Conservation (phyloP, 2,113 vertebrate genomes). For the Theristicus caerulescens region DNA sequence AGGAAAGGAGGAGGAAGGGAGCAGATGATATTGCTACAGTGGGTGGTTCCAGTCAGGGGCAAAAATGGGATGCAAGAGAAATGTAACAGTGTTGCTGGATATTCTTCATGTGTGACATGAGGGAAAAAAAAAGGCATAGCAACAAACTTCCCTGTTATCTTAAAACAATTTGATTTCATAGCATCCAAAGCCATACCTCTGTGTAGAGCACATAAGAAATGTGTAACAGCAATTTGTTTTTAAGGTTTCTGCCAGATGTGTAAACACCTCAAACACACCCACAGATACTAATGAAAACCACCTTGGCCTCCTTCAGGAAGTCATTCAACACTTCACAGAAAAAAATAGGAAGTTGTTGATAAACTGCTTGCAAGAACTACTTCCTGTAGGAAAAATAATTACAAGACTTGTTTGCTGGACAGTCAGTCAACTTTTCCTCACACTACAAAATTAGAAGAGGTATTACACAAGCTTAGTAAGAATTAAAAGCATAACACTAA, state of each 20-base stretch:
- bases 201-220: background rate
- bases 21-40: background rate
- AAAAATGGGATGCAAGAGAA: background rate
- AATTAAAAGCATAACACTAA: background rate
- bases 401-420: slow-evolving; percentile 66
- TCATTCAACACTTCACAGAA: slow-evolving; percentile 73
- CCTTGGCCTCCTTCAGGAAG: slow-evolving; percentile 74
- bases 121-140: background rate
- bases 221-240: background rate
- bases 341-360: slow-evolving; percentile 81
- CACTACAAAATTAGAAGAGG: background rate
- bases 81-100: background rate
- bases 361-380: slow-evolving; percentile 75
- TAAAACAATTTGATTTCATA: background rate
- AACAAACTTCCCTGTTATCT: background rate
- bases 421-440: slow-evolving; percentile 54
- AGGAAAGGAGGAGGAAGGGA: background rate
- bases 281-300: slow-evolving; percentile 68
- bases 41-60: background rate
- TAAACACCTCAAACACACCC: slow-evolving; percentile 51
- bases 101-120: background rate
- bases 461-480: background rate
- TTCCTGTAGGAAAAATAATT: slow-evolving; percentile 80
- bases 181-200: background rate
- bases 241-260: slow-evolving; percentile 48